Evolutionary conservation across 1,140 invertebrate genomes (phyloP), one percentile per base, ranked within the genome.

Genomic region (Dinoponera quadriceps): DNA sequence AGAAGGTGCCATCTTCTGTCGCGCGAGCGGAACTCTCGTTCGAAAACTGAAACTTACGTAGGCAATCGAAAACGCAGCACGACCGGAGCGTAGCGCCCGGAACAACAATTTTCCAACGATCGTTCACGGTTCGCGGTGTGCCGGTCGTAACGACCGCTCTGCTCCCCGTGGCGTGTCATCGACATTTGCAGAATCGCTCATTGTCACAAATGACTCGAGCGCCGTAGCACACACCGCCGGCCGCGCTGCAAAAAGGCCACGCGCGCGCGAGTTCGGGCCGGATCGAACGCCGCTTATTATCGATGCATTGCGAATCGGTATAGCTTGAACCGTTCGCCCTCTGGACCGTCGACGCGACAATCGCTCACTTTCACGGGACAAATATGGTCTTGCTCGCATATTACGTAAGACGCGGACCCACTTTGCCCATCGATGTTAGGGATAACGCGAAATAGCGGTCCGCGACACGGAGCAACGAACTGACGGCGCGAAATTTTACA

Each of bases 151-250:
- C 74, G 75, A 85, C 55, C 77, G 68, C 38, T 81, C 72, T 66
- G 59, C 38, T 87, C 82, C 54, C 44, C 57, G 48, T 69, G n/a
- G 62, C 57, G 84, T 86, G 84, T 88, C 88, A 89, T 86, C 84
- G 80, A 88, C 84, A 89, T 86, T 87, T 85, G 84, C 84, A 74
- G 72, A 69, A 83, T 83, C 60, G 84, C 55, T 87, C 81, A 81
- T 84, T 71, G 85, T 86, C 81, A 71, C 81, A 84, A 83, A 84
- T 83, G 81, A 77, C 65, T 82, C 59, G 69, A 69, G 65, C 59
- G 22, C 27, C 5, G 13, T 29, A 27, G 62, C 65, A 72, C 33
- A 51, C 63, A 83, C 25, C 51, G 59, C 9, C 57, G 27, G 25
- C 78, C 49, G 51, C 11, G 63, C 49, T 82, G 72, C 59, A 20